Percentiles rank a stretch among this genome's conserved stretches.
phyloP scores from a whole-genome alignment of 2,888 invertebrate genomes.

The Ametastegia equiseti region DNA sequence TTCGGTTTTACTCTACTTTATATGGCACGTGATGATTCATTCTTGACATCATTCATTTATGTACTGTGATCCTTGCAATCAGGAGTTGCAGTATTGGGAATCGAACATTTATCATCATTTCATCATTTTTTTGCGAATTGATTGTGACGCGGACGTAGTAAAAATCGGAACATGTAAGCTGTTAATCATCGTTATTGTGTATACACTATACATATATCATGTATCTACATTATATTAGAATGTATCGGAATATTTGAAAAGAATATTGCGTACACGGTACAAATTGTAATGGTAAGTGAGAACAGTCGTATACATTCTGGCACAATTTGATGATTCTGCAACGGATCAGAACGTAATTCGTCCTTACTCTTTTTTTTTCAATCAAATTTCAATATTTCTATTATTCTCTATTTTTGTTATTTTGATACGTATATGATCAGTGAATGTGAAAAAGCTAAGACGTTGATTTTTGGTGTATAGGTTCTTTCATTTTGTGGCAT shows the following conservation, averaged over 20 bases:
- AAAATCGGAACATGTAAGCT: neutral
- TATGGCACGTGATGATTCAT: neutral
- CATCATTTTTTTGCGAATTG: neutral
- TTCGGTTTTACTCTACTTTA: neutral
- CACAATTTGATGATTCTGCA: neutral
- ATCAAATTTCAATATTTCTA: neutral
- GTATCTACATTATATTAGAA: neutral
- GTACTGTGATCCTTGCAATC: neutral
- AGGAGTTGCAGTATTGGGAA: neutral
- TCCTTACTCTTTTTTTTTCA: neutral
- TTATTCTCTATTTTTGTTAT: neutral
- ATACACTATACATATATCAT: too few species aligned
- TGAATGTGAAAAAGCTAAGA: too few species aligned
- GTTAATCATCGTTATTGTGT: neutral
- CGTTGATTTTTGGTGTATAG: neutral
- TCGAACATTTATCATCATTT: neutral
- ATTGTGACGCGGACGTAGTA: neutral
- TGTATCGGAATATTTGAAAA: neutral
- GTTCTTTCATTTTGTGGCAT: neutral
- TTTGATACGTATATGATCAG: too few species aligned
- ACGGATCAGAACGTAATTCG: neutral
- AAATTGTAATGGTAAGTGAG: neutral
- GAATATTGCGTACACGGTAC: neutral
- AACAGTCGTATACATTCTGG: neutral
- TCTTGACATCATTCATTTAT: neutral